These are phyloP conservation scores for Leptura quadrifasciata DNA, from an alignment of 2,888 invertebrate genomes.

Conservation along the genomic window DNA sequence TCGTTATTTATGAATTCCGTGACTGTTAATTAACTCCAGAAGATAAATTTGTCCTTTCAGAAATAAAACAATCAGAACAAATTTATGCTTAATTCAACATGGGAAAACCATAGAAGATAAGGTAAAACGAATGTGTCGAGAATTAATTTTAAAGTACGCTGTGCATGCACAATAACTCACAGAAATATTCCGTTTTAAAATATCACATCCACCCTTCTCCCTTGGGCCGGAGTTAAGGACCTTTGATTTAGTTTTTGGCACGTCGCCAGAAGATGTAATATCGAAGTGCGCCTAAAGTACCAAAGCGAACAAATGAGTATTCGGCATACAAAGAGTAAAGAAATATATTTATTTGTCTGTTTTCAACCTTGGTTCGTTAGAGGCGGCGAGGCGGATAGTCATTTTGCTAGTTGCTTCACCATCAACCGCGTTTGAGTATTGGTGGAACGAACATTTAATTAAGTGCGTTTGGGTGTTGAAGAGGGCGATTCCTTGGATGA, in stretches of 20 bases:
- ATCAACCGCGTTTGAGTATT: too few species aligned
- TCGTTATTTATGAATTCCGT: not conserved
- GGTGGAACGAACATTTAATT: too few species aligned
- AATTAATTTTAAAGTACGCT: slow-evolving; percentile 37
- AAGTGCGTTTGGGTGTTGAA: too few species aligned
- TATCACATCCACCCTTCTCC: slow-evolving; percentile 42
- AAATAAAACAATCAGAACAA: slow-evolving; percentile 33
- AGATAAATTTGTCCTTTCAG: slow-evolving; percentile 14
- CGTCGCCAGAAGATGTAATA: slow-evolving; percentile 32
- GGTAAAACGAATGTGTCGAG: slow-evolving; percentile 23
- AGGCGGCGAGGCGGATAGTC: too few species aligned
- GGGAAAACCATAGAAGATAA: slow-evolving; percentile 29
- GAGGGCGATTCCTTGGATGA: too few species aligned
- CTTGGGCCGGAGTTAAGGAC: slow-evolving; percentile 44
- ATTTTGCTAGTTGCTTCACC: too few species aligned
- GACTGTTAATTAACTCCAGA: not conserved
- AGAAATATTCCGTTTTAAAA: slow-evolving; percentile 49
- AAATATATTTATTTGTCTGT: not conserved
- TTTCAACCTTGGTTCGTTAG: not conserved
- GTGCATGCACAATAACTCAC: slow-evolving; percentile 40
- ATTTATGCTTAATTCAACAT: slow-evolving; percentile 26
- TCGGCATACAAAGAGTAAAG: not conserved
- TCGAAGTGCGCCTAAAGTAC: slow-evolving; percentile 22
- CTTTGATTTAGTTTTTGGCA: slow-evolving; percentile 48
- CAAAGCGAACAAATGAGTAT: slow-evolving; percentile 21